phyloP scores from a whole-genome alignment of 2,888 invertebrate species.

The Carabus problematicus region DNA sequence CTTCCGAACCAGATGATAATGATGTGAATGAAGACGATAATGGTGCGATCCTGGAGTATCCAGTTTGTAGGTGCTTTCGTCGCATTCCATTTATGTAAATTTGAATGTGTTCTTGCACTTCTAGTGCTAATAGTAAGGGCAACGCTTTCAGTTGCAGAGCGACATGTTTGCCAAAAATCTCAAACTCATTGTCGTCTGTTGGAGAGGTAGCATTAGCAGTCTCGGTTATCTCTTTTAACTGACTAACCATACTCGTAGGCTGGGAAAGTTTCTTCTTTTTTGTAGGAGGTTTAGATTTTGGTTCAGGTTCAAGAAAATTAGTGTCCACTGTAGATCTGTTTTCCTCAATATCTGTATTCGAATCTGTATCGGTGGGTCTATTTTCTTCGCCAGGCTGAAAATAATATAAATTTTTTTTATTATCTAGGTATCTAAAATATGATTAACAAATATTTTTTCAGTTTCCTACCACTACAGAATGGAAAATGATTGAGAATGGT shows the following conservation, averaged over 20 bases:
- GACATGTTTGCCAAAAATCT: slow-evolving; percentile 49
- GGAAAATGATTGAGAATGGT: slow-evolving; percentile 47
- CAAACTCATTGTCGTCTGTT: slow-evolving; percentile 50
- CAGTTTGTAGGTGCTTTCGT: slow-evolving; percentile 45
- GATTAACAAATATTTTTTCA: slow-evolving; percentile 43
- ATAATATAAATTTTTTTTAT: slow-evolving; percentile 44
- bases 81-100: slow-evolving; percentile 47
- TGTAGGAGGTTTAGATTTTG: too few relatives aligned
- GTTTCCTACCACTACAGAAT: slow-evolving; percentile 45
- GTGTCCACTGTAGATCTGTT: slow-evolving; percentile 43
- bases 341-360: slow-evolving; percentile 47
- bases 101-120: slow-evolving; percentile 48
- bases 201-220: slow-evolving; percentile 45
- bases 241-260: slow-evolving; percentile 48
- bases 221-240: slow-evolving; percentile 49
- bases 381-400: slow-evolving; percentile 41
- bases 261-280: slow-evolving; percentile 44
- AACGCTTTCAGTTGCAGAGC: slow-evolving; percentile 46
- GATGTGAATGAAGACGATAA: slow-evolving; percentile 36
- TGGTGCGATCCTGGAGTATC: slow-evolving; percentile 43
- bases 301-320: slow-evolving; percentile 44
- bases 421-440: slow-evolving; percentile 39
- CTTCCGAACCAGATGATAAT: slow-evolving; percentile 27
- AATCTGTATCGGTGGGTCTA: slow-evolving; percentile 45
- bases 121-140: slow-evolving; percentile 37